phyloP scores from a whole-genome alignment of 2,113 vertebrate genomes.

The Apodemus sylvaticus region DNA sequence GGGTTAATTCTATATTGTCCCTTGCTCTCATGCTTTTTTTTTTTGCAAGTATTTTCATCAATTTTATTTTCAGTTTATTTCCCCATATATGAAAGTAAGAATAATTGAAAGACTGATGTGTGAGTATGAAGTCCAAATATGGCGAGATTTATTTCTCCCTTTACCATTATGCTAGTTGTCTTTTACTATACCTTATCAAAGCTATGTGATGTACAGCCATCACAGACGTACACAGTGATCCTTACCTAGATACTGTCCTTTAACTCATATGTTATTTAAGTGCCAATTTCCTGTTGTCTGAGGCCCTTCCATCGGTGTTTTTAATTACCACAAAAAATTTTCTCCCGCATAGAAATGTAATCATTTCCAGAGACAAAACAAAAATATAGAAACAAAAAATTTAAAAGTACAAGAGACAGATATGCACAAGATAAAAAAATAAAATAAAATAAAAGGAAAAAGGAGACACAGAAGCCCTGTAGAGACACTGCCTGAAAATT shows the following conservation, averaged over 20 bases:
- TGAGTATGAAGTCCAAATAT: not conserved
- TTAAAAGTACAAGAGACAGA: not conserved
- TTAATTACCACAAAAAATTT: not conserved
- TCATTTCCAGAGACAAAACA: not conserved
- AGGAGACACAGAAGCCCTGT: not conserved
- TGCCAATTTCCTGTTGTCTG: not conserved
- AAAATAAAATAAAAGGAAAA: too few relatives aligned
- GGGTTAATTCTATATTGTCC: not conserved
- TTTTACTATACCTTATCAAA: not conserved
- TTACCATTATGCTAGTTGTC: not conserved
- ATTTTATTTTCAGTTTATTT: not conserved
- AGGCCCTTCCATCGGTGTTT: not conserved
- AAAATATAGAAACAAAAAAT: not conserved
- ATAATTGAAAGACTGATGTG: not conserved
- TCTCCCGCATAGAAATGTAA: not conserved
- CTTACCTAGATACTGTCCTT: not conserved
- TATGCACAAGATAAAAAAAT: not conserved
- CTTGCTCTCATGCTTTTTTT: not conserved
- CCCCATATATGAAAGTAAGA: not conserved
- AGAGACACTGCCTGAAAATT: not conserved
- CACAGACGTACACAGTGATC: not conserved
- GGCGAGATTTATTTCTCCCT: not conserved
- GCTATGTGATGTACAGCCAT: rapidly evolving
- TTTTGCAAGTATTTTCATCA: not conserved
- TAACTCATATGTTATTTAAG: too few relatives aligned